phyloP scores from a whole-genome alignment of 2,888 invertebrate genomes.

The Automeris io region DNA sequence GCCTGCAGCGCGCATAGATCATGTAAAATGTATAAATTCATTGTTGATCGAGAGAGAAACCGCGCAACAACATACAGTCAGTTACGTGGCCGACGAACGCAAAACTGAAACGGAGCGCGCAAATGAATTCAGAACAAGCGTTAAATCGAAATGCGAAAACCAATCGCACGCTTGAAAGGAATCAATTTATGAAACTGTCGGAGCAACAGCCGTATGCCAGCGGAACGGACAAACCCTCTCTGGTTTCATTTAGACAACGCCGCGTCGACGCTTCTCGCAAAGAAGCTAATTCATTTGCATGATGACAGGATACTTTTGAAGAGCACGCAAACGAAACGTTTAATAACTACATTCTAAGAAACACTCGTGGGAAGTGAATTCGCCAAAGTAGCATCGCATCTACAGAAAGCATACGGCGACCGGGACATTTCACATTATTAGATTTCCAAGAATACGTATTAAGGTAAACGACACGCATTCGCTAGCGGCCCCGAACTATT shows the following conservation, averaged over 20 bases:
- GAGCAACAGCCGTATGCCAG: conserved; percentile 8
- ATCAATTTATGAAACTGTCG: conserved; percentile 8
- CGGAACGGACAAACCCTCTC: background rate
- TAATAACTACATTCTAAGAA: conserved; percentile 28
- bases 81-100: conserved; percentile 11
- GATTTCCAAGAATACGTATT: conserved; percentile 35
- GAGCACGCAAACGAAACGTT: conserved; percentile 15
- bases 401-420: conserved; percentile 22
- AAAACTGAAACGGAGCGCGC: conserved; percentile 10
- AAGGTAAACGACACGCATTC: conserved; percentile 40
- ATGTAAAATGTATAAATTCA: conserved; percentile 24
- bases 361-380: conserved; percentile 14
- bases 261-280: background rate
- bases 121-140: conserved; percentile 13
- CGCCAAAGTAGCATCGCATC: conserved; percentile 35
- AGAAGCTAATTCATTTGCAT: conserved; percentile 4
- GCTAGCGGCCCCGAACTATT: background rate
- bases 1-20: too few relatives aligned
- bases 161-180: conserved; percentile 8
- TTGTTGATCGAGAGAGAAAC: conserved; percentile 45
- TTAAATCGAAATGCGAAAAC: conserved; percentile 13
- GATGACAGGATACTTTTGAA: conserved; percentile 2
- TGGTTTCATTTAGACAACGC: background rate
- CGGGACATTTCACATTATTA: conserved; percentile 30
- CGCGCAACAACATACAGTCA: conserved; percentile 25